A percentile compares a stretch with the other conserved stretches of the same genome.
Conservation (phyloP, 1,140 invertebrate genomes). For the Rhizoglyphus robini region DNA sequence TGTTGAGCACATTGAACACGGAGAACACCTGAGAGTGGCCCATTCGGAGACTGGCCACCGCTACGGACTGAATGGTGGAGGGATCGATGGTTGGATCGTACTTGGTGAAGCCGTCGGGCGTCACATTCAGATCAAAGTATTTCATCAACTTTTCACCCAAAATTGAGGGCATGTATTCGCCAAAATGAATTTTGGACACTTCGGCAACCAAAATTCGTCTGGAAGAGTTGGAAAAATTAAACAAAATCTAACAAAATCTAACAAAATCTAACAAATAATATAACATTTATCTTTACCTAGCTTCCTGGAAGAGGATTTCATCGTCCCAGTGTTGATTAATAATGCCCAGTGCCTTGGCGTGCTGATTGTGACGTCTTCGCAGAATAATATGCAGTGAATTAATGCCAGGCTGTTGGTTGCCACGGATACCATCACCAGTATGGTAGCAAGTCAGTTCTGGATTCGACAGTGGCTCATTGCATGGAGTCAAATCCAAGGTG, state of each 20-base stretch:
- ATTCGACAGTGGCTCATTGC: conserved; percentile 18
- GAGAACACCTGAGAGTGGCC: conserved; percentile 70
- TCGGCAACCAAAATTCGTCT: conserved; percentile 46
- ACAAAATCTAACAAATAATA: no score
- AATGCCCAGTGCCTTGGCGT: conserved; percentile 30
- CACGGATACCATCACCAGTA: conserved; percentile 41
- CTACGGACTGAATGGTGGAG: conserved; percentile 47
- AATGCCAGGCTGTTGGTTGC: conserved; percentile 44
- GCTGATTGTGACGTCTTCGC: conserved; percentile 33
- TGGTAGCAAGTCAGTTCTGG: conserved; percentile 27
- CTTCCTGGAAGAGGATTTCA: conserved; percentile 42
- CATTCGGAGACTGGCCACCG: conserved; percentile 63
- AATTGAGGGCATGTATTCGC: conserved; percentile 55
- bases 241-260: no score
- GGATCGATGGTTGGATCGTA: conserved; percentile 45
- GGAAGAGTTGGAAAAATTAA: background rate
- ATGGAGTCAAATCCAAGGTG: conserved; percentile 16
- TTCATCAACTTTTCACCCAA: conserved; percentile 38
- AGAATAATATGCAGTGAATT: conserved; percentile 44
- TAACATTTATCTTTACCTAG: no score
- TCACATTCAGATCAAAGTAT: conserved; percentile 23
- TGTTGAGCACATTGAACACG: conserved; percentile 21
- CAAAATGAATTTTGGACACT: conserved; percentile 65
- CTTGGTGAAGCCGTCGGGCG: conserved; percentile 23
- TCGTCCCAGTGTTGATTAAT: conserved; percentile 39